phyloP scores from a whole-genome alignment of 2,113 vertebrate species.

The Podarcis cretensis region DNA sequence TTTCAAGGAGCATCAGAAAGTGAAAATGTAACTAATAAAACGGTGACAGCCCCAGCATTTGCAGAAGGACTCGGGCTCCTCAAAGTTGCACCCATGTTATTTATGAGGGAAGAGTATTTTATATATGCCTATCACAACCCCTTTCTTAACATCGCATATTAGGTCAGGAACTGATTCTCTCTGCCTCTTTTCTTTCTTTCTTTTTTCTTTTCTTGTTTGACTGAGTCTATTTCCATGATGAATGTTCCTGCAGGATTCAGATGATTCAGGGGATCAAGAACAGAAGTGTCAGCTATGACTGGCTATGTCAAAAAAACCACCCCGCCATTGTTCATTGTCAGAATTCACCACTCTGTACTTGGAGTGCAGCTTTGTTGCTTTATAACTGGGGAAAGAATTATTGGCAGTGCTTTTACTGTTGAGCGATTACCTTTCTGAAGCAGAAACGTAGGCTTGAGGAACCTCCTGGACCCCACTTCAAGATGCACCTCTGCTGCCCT shows the following conservation, averaged over 20 bases:
- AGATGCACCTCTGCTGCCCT: not conserved
- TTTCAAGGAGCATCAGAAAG: conserved; percentile 60
- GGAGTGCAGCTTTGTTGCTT: conserved; percentile 33
- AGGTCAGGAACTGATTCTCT: conserved; percentile 59
- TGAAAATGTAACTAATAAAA: conserved; percentile 66
- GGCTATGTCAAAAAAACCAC: conserved; percentile 45
- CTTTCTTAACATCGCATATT: conserved; percentile 58
- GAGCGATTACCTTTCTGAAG: conserved; percentile 42
- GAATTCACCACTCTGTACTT: conserved; percentile 28
- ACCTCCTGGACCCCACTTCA: not conserved
- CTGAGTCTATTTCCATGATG: conserved; percentile 60
- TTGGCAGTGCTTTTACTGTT: conserved; percentile 35
- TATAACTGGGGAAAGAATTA: conserved; percentile 48
- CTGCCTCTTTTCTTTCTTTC: conserved; percentile 25
- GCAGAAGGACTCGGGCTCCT: conserved; percentile 49
- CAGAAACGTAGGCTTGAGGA: not conserved
- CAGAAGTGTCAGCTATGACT: conserved; percentile 53
- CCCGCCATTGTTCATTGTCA: conserved; percentile 36
- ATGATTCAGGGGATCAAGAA: conserved; percentile 59
- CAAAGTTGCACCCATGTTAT: conserved; percentile 42
- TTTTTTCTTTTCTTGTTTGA: conserved; percentile 1
- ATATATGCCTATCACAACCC: conserved; percentile 41
- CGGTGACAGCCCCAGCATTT: conserved; percentile 49
- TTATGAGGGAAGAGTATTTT: conserved; percentile 54
- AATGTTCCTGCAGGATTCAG: conserved; percentile 61